Conservation (phyloP, 1,140 invertebrate species). For the Thaumetopoea pityocampa region DNA sequence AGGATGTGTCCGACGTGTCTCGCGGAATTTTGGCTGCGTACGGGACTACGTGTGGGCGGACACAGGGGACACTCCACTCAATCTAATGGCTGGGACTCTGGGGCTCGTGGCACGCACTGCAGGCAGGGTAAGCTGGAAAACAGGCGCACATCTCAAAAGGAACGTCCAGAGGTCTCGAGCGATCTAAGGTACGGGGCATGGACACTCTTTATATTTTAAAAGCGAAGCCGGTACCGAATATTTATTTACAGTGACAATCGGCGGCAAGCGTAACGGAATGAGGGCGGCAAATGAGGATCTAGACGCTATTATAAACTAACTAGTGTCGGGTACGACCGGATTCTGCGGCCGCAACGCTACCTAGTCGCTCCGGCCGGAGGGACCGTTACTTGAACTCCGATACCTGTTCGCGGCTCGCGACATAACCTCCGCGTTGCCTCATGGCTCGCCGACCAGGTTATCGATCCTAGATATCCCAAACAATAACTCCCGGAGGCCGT, state of each 20-base stretch:
- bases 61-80: constrained; percentile 75
- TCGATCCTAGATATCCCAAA: constrained; percentile 70
- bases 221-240: constrained; percentile 63
- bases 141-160: constrained; percentile 73
- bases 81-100: constrained; percentile 76
- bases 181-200: constrained; percentile 60
- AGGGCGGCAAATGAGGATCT: constrained; percentile 67
- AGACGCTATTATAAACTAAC: constrained; percentile 64
- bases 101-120: constrained; percentile 75
- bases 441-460: constrained; percentile 72
- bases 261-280: constrained; percentile 65
- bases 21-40: constrained; percentile 74
- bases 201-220: constrained; percentile 43
- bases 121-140: constrained; percentile 77
- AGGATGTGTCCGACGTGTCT: constrained; percentile 68
- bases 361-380: constrained; percentile 42
- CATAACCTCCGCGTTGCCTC: constrained; percentile 73
- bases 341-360: constrained; percentile 61
- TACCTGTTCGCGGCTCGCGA: constrained; percentile 57
- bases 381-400: constrained; percentile 71
- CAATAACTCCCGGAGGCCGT: constrained; percentile 45
- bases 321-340: constrained; percentile 61
- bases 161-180: constrained; percentile 64
- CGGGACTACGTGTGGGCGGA: constrained; percentile 69
- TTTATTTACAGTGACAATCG: constrained; percentile 66